A percentile compares a stretch with the other conserved stretches of the same genome.
Evolutionary conservation across 2,888 invertebrate species (phyloP).

Genomic region (Nasonovia ribisnigri): DNA sequence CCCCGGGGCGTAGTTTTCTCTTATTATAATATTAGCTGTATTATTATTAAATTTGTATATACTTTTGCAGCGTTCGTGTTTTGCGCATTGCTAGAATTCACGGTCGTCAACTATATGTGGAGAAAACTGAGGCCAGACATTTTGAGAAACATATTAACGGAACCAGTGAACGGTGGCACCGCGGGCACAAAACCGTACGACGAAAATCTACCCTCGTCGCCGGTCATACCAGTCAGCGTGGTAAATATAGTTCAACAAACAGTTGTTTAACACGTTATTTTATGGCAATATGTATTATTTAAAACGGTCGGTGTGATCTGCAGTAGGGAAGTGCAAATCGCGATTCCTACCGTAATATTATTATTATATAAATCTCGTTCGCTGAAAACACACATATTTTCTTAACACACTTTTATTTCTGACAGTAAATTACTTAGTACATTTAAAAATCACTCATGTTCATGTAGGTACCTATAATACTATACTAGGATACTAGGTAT

Average conservation of each 20-base stretch:
- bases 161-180: conserved; percentile 65
- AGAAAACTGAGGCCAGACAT: conserved; percentile 69
- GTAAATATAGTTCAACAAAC: conserved; percentile 58
- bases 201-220: conserved; percentile 42
- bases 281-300: not conserved
- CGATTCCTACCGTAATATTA: not conserved
- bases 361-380: not conserved
- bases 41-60: not conserved
- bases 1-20: too few species aligned
- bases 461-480: not conserved
- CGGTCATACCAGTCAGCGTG: conserved; percentile 66
- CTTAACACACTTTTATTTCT: not conserved
- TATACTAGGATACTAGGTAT: too few species aligned
- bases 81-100: conserved; percentile 72
- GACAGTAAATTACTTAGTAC: not conserved
- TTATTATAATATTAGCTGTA: not conserved
- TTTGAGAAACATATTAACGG: conserved; percentile 65
- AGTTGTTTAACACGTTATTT: not conserved
- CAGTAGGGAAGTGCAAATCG: not conserved
- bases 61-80: conserved; percentile 71
- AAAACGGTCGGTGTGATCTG: not conserved
- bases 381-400: not conserved
- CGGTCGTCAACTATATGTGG: conserved; percentile 72
- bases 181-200: conserved; percentile 55
- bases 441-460: not conserved